Evolutionary conservation across 2,797 vertebrate genomes (phyloP), one percentile per base, ranked within the genome.

Genomic region (Channallabes apus): DNA sequence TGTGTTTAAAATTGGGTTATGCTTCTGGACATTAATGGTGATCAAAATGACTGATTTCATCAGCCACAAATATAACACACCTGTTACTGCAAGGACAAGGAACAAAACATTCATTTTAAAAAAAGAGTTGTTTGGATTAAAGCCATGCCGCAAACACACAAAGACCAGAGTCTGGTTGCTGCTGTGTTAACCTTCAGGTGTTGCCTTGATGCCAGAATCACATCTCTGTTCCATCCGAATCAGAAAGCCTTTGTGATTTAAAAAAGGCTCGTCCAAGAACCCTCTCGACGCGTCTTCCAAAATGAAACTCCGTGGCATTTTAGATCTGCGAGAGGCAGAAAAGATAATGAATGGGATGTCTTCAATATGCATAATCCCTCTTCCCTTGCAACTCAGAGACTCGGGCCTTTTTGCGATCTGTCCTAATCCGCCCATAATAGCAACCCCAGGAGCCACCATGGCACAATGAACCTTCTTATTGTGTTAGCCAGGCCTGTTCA

Each of bases 341-440:
- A 29, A 77, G 83, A 87, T 83, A 84, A 86, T 85, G 73, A 81
- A 76, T 56, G 65, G 80, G 79, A 80, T 69, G 80, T 86, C 41
- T 86, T 89, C 62, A 75, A 89, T 87, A 83, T 89, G 76, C 86
- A 82, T 89, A 89, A 89, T 89, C 86, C 82, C n/a, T 67, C 69
- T 46, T 80, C 35, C 35, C 69, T 59, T 2, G 22, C 76, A 54
- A 82, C 67, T 22, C 14, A 65, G 22, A 41, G 46, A 80, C 86
- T 75, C 51, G 8, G 82, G 46, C 59, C 69, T 78, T 59, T 12
- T 27, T 20, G 29, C 41, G 27, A 72, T 83, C 68, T 27, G 68
- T 75, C 69, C 69, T 86, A 86, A 86, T 86, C 82, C 82, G 0
- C 51, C 68, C 61, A 84, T 84, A 75, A 84, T 84, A 83, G 68